Evolutionary conservation across 2,888 invertebrate genomes (phyloP).

Genomic region (Agriotes lineatus): DNA sequence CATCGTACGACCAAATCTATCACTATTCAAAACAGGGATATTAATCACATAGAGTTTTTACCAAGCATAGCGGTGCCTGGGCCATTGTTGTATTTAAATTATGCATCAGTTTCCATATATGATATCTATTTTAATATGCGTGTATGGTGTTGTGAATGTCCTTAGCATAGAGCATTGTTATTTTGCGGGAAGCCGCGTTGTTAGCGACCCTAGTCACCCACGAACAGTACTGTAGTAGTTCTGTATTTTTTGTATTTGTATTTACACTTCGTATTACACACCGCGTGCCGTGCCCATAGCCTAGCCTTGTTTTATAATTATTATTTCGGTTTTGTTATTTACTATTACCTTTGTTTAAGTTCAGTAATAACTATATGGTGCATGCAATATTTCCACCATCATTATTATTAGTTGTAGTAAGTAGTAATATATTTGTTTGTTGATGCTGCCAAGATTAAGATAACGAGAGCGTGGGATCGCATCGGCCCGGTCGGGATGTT

Average conservation of each 20-base stretch:
- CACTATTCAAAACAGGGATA: conserved; percentile 62
- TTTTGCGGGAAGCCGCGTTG: conserved; percentile 66
- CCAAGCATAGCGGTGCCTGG: conserved; percentile 63
- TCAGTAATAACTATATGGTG: conserved; percentile 59
- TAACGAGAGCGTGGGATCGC: conserved; percentile 52
- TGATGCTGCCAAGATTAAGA: conserved; percentile 69
- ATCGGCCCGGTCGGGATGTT: no score
- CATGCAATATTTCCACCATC: conserved; percentile 64
- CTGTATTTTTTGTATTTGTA: conserved; percentile 50
- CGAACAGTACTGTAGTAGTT: conserved; percentile 60
- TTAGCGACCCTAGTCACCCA: conserved; percentile 67
- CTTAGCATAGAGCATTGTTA: conserved; percentile 65
- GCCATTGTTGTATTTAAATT: conserved; percentile 65
- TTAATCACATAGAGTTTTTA: conserved; percentile 62
- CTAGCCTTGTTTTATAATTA: conserved; percentile 51
- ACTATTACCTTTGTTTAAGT: conserved; percentile 55
- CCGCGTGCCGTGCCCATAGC: conserved; percentile 62
- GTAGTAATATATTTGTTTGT: conserved; percentile 64
- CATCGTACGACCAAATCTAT: conserved; percentile 63
- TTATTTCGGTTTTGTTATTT: conserved; percentile 56
- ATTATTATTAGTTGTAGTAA: conserved; percentile 65
- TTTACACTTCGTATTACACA: conserved; percentile 57
- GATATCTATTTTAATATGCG: conserved; percentile 66
- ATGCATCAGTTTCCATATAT: conserved; percentile 62
- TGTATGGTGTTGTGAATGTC: conserved; percentile 67